Conservation (phyloP, 1,140 invertebrate genomes). For the Leptinotarsa lineolata region DNA sequence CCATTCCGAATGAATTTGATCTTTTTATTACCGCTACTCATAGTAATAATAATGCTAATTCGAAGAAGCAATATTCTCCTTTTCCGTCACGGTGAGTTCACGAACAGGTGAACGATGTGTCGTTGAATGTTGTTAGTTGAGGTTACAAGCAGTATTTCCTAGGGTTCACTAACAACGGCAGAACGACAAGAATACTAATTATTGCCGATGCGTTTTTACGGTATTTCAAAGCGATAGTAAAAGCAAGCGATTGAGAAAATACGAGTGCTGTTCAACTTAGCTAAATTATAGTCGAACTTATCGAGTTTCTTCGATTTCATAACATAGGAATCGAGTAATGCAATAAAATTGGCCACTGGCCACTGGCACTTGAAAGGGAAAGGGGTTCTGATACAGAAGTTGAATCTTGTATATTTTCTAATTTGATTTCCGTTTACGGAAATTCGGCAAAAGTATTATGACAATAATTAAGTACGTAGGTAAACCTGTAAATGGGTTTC, state of each 20-base stretch:
- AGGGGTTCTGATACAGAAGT: no score
- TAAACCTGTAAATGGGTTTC: no score
- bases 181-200: slow-evolving; percentile 1
- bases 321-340: no score
- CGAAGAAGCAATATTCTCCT: not conserved
- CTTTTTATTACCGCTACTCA: not conserved
- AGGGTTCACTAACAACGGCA: not conserved
- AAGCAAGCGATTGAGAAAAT: not conserved
- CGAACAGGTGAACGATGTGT: not conserved
- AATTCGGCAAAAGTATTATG: no score
- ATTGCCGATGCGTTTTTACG: not conserved
- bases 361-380: no score
- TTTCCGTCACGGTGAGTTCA: not conserved
- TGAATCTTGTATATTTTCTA: no score
- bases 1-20: not conserved
- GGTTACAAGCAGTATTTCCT: slow-evolving; percentile 6
- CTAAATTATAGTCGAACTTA: no score
- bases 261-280: not conserved
- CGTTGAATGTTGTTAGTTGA: not conserved
- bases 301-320: no score
- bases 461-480: no score
- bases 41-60: not conserved
- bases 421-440: no score
- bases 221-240: not conserved
- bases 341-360: no score